Evolutionary conservation across 2,113 vertebrate species (phyloP).

Genomic region (Hiodon alosoides): DNA sequence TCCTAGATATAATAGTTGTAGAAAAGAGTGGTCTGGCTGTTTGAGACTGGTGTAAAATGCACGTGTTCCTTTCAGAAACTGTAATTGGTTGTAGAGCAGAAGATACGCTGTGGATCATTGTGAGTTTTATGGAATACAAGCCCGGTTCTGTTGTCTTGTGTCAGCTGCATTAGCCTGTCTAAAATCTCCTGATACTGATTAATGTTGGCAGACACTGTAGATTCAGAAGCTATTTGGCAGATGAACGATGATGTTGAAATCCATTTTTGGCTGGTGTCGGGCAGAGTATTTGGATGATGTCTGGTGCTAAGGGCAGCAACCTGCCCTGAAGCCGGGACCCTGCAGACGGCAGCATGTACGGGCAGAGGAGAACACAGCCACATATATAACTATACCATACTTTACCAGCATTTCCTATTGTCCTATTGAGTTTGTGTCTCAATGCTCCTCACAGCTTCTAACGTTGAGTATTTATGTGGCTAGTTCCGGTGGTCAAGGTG

Average conservation of each 20-base stretch:
- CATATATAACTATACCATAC: background rate
- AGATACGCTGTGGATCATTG: too few relatives aligned
- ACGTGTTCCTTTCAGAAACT: too few relatives aligned
- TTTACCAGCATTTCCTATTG: background rate
- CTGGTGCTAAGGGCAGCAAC: background rate
- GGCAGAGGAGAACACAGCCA: background rate
- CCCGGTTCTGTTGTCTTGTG: background rate
- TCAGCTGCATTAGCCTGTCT: background rate
- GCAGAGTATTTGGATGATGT: background rate
- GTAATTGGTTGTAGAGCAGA: background rate
- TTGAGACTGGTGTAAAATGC: background rate
- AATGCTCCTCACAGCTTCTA: too few relatives aligned
- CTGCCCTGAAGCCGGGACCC: background rate
- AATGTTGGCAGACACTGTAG: conserved; percentile 3
- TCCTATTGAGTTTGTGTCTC: background rate
- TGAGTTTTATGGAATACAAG: background rate
- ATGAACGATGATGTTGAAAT: conserved; percentile 2
- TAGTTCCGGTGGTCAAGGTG: too few relatives aligned
- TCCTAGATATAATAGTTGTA: too few relatives aligned
- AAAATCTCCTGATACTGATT: conserved; percentile 7
- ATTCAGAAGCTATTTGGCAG: conserved; percentile 12
- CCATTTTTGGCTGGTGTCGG: conserved; percentile 7
- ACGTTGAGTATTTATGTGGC: too few relatives aligned
- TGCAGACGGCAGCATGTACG: background rate
- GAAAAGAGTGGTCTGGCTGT: too few relatives aligned